phyloP scores from a whole-genome alignment of 1,140 invertebrate species.

The Drosophila fuyamai region DNA sequence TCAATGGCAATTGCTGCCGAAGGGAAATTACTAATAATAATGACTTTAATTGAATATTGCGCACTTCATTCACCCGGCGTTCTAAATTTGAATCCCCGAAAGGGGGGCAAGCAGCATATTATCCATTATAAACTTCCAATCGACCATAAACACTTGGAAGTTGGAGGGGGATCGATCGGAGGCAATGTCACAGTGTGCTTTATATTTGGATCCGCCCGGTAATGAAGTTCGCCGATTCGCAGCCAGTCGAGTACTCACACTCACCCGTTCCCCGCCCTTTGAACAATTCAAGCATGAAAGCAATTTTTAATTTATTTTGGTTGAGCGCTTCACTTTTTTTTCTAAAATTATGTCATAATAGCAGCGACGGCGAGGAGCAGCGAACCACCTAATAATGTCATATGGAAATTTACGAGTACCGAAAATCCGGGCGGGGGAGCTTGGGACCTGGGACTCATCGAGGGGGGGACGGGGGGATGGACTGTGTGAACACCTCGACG shows the following conservation, averaged over 20 bases:
- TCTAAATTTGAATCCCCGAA: slow-evolving; percentile 56
- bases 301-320: slow-evolving; percentile 84
- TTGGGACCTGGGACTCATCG: not conserved
- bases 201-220: slow-evolving; percentile 70
- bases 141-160: slow-evolving; percentile 80
- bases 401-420: slow-evolving; percentile 72
- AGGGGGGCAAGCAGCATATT: slow-evolving; percentile 48
- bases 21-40: slow-evolving; percentile 82
- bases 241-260: slow-evolving; percentile 42
- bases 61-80: slow-evolving; percentile 77
- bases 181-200: slow-evolving; percentile 40
- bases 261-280: not conserved
- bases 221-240: slow-evolving; percentile 45
- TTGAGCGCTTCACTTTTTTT: slow-evolving; percentile 80
- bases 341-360: slow-evolving; percentile 84
- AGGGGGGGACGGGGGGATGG: not conserved
- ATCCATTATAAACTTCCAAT: slow-evolving; percentile 79
- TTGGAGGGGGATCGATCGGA: slow-evolving; percentile 51
- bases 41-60: slow-evolving; percentile 83
- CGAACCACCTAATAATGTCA: slow-evolving; percentile 81
- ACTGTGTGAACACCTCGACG: slow-evolving; percentile 40
- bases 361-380: slow-evolving; percentile 47
- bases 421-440: slow-evolving; percentile 12
- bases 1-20: slow-evolving; percentile 54
- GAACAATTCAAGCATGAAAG: slow-evolving; percentile 79